Evolutionary conservation across 2,113 vertebrate species (phyloP).

Genomic region (Perca schrenkii): DNA sequence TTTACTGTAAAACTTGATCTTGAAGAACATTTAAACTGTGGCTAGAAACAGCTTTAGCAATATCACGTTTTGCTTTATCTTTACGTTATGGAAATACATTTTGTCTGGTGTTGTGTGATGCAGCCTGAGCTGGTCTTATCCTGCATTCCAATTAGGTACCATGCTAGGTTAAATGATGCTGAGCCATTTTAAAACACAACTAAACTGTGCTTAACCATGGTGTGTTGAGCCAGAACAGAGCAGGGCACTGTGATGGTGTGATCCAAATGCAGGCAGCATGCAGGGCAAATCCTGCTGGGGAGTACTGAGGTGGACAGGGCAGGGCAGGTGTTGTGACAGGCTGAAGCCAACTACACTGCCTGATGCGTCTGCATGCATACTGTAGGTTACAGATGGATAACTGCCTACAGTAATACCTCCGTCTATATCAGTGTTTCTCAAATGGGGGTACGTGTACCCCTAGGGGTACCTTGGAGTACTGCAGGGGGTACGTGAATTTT

Average conservation of each 20-base stretch:
- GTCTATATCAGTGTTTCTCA: not conserved
- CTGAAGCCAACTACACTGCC: constrained; percentile 30
- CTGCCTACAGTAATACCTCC: not conserved
- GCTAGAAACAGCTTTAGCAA: not conserved
- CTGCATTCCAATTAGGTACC: constrained; percentile 24
- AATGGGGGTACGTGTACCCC: no score
- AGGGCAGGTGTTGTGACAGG: constrained; percentile 71
- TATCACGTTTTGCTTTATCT: not conserved
- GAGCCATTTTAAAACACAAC: constrained; percentile 31
- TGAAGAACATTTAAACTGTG: not conserved
- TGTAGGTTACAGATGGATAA: constrained; percentile 16
- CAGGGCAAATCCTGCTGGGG: constrained; percentile 42
- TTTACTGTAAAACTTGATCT: not conserved
- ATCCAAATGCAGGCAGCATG: constrained; percentile 51
- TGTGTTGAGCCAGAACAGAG: constrained; percentile 53
- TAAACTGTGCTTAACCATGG: constrained; percentile 35
- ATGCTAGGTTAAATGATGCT: constrained; percentile 36
- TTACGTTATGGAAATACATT: not conserved
- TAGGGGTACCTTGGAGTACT: no score
- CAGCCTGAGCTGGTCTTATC: constrained; percentile 6
- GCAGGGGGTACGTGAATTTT: no score
- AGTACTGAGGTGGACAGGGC: constrained; percentile 46
- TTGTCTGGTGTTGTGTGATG: not conserved
- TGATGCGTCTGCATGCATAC: constrained; percentile 34
- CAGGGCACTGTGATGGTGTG: constrained; percentile 35